phyloP scores from a whole-genome alignment of 2,888 invertebrate species.

The Shargacucullia verbasci region DNA sequence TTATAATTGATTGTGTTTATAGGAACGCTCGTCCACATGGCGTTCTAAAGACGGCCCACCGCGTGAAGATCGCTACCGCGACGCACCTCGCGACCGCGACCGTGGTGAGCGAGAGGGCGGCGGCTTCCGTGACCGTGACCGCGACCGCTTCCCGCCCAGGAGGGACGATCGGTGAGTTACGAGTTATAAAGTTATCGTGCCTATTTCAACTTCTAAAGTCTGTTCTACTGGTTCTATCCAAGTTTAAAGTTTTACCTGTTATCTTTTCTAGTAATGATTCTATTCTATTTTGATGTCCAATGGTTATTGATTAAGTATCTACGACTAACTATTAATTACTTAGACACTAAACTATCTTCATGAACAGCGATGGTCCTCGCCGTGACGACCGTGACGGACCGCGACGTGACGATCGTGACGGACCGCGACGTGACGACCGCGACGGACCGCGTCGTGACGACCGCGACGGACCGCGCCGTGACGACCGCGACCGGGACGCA shows the following conservation, averaged over 20 bases:
- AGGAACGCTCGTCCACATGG: slow-evolving; percentile 83
- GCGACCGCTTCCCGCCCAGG: slow-evolving; percentile 74
- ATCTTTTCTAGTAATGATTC: no score
- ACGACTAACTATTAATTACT: no score
- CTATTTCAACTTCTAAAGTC: no score
- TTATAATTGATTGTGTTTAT: slow-evolving; percentile 6
- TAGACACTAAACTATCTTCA: neutral
- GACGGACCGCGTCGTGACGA: slow-evolving; percentile 67
- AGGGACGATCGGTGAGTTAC: slow-evolving; percentile 69
- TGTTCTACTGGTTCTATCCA: no score
- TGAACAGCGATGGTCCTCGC: slow-evolving; percentile 49
- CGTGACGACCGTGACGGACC: slow-evolving; percentile 65
- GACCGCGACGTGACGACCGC: slow-evolving; percentile 64
- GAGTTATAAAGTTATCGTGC: no score
- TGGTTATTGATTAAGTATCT: no score
- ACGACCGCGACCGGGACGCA: slow-evolving; percentile 69
- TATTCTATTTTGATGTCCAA: no score
- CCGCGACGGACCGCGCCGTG: slow-evolving; percentile 68
- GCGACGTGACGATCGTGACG: slow-evolving; percentile 63
- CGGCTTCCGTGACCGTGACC: slow-evolving; percentile 59
- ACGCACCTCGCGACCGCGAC: slow-evolving; percentile 66
- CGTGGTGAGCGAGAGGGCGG: slow-evolving; percentile 58
- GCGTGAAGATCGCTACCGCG: slow-evolving; percentile 71
- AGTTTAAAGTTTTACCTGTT: no score
- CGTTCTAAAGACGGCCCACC: slow-evolving; percentile 76